Evolutionary conservation across 2,797 vertebrate genomes (phyloP).

Genomic region (Melanotaenia boesemani): DNA sequence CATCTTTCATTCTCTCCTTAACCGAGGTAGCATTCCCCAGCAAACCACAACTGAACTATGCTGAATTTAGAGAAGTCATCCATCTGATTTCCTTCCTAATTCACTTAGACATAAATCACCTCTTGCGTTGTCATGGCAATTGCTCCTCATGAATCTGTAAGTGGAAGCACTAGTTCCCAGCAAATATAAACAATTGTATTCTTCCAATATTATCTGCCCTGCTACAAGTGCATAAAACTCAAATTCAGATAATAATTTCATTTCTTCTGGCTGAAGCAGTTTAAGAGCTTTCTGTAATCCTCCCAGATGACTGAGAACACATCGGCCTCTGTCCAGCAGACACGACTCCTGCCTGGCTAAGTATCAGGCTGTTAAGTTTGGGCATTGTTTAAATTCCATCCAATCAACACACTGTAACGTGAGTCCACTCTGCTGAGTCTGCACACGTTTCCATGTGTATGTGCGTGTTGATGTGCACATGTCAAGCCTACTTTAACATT

Average conservation of each 20-base stretch:
- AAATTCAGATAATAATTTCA: slow-evolving; percentile 15
- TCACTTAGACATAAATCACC: slow-evolving; percentile 50
- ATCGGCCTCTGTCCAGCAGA: slow-evolving; percentile 61
- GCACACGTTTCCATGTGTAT: slow-evolving; percentile 9
- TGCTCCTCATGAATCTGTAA: slow-evolving; percentile 36
- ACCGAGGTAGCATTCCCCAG: slow-evolving; percentile 21
- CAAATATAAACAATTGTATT: slow-evolving; percentile 13
- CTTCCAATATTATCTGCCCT: neutral
- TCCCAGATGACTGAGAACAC: slow-evolving; percentile 60
- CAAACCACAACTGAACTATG: slow-evolving; percentile 57
- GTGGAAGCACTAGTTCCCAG: slow-evolving; percentile 20
- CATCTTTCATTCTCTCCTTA: slow-evolving; percentile 38
- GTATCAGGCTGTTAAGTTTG: slow-evolving; percentile 63
- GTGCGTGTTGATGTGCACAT: slow-evolving; percentile 10
- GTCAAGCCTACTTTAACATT: slow-evolving; percentile 34
- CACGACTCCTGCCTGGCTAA: slow-evolving; percentile 58
- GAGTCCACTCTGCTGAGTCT: slow-evolving; percentile 38
- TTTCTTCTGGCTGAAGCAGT: slow-evolving; percentile 53
- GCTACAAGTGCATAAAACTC: slow-evolving; percentile 31
- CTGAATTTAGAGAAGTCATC: slow-evolving; percentile 55
- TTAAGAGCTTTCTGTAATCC: slow-evolving; percentile 65
- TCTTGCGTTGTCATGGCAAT: slow-evolving; percentile 23
- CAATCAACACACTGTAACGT: slow-evolving; percentile 72
- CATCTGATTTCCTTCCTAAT: slow-evolving; percentile 40
- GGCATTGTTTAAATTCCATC: slow-evolving; percentile 81